These are phyloP conservation scores for Argyrosomus japonicus DNA, from an alignment of 2,113 vertebrate genomes.

Conservation along the genomic window DNA sequence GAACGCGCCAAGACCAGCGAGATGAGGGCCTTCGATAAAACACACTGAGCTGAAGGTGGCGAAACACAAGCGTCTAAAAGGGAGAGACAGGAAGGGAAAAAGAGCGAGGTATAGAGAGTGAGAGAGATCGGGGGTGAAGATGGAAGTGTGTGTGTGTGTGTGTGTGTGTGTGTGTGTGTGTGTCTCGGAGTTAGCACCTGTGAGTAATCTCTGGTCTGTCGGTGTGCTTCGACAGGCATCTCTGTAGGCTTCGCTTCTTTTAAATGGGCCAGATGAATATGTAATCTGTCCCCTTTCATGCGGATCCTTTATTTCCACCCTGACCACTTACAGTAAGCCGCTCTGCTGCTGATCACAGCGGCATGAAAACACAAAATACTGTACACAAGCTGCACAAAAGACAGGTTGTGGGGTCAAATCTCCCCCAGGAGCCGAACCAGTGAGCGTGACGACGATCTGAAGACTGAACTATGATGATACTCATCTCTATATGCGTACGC, in stretches of 20 bases:
- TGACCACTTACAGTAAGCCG: constrained; percentile 44
- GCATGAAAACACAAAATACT: constrained; percentile 42
- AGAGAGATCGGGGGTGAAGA: constrained; percentile 24
- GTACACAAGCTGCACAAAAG: constrained; percentile 44
- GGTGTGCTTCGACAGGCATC: constrained; percentile 60
- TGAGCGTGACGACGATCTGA: constrained; percentile 4
- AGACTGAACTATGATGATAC: constrained; percentile 3
- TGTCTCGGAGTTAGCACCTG: constrained; percentile 76
- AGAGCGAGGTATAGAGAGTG: constrained; percentile 11
- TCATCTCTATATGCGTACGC: neutral
- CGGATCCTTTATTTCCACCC: constrained; percentile 67
- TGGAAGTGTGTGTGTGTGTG: constrained; percentile 1
- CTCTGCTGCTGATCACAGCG: constrained; percentile 43
- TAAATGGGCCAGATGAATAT: constrained; percentile 82
- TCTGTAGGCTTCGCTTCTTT: constrained; percentile 81
- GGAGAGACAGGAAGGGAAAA: constrained; percentile 49
- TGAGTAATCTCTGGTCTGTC: constrained; percentile 68
- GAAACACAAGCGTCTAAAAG: constrained; percentile 62
- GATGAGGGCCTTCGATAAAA: constrained; percentile 79
- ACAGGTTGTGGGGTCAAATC: constrained; percentile 28
- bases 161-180: constrained; percentile 21
- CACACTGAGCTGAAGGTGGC: constrained; percentile 66
- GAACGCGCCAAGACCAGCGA: constrained; percentile 77
- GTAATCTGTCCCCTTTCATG: constrained; percentile 84
- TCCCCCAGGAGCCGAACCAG: constrained; percentile 24